These are phyloP conservation scores for Azemiops feae DNA, from an alignment of 2,113 vertebrate genomes.

Conservation along the genomic window DNA sequence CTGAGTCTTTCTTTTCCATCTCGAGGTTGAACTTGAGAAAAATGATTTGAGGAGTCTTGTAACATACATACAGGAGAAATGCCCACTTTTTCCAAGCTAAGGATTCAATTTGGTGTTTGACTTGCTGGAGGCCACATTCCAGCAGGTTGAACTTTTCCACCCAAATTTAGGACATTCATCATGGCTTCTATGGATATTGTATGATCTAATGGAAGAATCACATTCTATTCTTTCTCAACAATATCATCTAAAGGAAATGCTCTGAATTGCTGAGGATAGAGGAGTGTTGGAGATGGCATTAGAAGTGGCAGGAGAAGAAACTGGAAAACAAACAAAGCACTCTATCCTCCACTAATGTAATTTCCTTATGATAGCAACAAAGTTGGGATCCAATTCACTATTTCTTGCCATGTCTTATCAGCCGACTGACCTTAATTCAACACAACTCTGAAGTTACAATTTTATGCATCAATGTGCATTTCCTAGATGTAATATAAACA, in stretches of 20 bases:
- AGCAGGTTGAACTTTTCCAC: background rate
- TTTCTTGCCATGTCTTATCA: background rate
- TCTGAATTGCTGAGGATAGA: background rate
- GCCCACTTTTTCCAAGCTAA: background rate
- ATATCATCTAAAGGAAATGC: background rate
- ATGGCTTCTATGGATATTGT: background rate
- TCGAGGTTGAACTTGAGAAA: background rate
- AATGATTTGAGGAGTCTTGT: background rate
- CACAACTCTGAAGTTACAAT: background rate
- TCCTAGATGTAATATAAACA: background rate
- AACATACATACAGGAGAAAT: background rate
- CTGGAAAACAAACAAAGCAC: background rate
- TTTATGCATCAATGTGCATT: background rate
- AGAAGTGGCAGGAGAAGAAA: background rate
- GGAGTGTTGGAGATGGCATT: background rate
- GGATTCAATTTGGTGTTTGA: background rate
- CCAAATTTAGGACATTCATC: background rate
- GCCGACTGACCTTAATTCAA: background rate
- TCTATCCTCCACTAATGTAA: background rate
- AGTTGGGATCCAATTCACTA: background rate
- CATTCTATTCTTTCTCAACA: background rate
- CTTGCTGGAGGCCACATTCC: background rate
- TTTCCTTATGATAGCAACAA: background rate
- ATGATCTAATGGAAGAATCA: background rate
- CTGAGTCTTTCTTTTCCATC: background rate